Evolutionary conservation across 2,888 invertebrate species (phyloP), one percentile per base, ranked within the genome.

Genomic region (Cenopis cana): DNA sequence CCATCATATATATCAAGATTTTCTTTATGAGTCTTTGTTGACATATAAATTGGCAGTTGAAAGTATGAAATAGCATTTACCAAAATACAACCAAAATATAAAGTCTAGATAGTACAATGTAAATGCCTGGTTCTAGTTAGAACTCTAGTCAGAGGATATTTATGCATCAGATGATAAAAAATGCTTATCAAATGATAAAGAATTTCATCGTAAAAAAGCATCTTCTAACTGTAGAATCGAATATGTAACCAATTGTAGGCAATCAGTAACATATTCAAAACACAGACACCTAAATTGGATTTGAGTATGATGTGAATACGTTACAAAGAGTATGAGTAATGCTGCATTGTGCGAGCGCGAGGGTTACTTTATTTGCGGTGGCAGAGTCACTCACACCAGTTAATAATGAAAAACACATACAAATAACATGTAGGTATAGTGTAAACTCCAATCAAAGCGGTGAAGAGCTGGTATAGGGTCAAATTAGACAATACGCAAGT

Each of bases 241-340:
- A 52, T 52, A 36, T 5, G n/a, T 38, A 52, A 36, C 54, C 52
- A 64, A 64, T 54, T 64, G 64, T 38, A 24, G 33, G 33, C 52
- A 36, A 10, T 36, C 52, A 54, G 49, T 46, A 24, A 3, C 61
- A 49, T 17, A 67, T 71, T 55, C 29, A 67, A 60, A 54, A 59
- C 57, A 60, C 66, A 55, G 70, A 66, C 60, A 61, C 49, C 54
- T 55, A 55, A 67, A 71, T 56, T 67, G 71, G 29, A 49, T 56
- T 49, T 29, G 14, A 36, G 67, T 41, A 24, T 65, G 24, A 54
- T 66, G 38, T 55, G 38, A 50, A 60, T 29, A 66, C 67, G n/a
- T 57, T 72, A 71, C 68, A 79, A 68, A 78, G 82, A 81, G 80
- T 78, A 78, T 81, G 77, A 81, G 79, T 77, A 81, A 81, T 81